Percentiles rank a stretch among this genome's conserved stretches.
Evolutionary conservation across 2,888 invertebrate species (phyloP).

Genomic region (Cyaniris semiargus): DNA sequence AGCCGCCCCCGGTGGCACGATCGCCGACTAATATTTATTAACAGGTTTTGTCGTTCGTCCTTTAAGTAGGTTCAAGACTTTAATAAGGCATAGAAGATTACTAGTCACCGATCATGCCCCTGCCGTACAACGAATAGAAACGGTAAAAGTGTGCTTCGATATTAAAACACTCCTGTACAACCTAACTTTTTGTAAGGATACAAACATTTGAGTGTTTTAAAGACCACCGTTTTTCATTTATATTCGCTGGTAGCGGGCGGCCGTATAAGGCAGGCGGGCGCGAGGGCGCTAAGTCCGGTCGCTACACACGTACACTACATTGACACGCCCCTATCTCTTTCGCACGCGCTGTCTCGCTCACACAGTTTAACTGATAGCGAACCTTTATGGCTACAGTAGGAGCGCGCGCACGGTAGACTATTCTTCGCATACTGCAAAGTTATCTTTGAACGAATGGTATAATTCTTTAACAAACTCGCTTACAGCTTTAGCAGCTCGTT

Average conservation of each 20-base stretch:
- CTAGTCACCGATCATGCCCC: not conserved
- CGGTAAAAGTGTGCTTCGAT: not conserved
- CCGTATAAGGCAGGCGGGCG: constrained; percentile 16
- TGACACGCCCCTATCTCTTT: not conserved
- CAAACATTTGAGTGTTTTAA: too few species aligned
- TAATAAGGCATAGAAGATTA: constrained; percentile 28
- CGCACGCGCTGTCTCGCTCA: not conserved
- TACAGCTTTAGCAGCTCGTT: too few species aligned
- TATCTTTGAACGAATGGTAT: too few species aligned
- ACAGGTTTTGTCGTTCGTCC: not conserved
- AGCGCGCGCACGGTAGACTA: too few species aligned
- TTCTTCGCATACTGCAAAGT: too few species aligned
- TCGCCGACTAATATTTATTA: not conserved
- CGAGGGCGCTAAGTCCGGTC: constrained; percentile 8
- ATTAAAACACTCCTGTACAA: not conserved
- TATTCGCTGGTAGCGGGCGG: not conserved
- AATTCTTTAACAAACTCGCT: too few species aligned
- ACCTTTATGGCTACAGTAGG: not conserved
- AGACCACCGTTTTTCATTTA: not conserved
- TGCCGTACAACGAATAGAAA: not conserved
- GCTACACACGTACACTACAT: not conserved
- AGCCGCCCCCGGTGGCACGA: constrained; percentile 9
- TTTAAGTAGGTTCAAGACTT: not conserved
- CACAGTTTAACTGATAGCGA: not conserved
- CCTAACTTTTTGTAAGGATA: too few species aligned